Percentiles rank a stretch among this genome's conserved stretches.
phyloP scores from a whole-genome alignment of 2,888 invertebrate genomes.

The Synergus laeviventris region DNA sequence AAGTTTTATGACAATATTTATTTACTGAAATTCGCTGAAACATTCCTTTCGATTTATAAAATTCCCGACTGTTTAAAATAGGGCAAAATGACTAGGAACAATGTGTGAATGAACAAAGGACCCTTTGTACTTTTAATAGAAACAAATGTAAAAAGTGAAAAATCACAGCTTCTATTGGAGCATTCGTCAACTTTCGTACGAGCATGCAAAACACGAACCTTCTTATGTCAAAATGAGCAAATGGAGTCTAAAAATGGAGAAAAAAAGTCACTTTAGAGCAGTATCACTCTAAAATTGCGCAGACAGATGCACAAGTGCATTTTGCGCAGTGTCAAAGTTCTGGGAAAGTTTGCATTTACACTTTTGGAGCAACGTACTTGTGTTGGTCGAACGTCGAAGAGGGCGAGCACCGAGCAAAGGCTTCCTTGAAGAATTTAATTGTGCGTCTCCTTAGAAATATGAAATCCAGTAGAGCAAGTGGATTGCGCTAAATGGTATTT shows the following conservation, averaged over 20 bases:
- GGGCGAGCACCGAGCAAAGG: slow-evolving; percentile 3
- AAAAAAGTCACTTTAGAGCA: not conserved
- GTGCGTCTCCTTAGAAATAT: not conserved
- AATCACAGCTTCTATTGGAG: not conserved
- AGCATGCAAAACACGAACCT: not conserved
- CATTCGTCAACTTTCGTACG: not conserved
- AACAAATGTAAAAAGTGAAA: not conserved
- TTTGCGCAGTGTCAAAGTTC: slow-evolving; percentile 20
- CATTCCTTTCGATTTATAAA: not conserved
- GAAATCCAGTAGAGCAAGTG: slow-evolving; percentile 13
- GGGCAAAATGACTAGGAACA: not conserved
- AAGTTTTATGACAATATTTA: not conserved
- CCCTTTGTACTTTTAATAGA: not conserved
- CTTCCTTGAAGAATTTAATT: slow-evolving; percentile 8
- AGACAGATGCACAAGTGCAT: not conserved
- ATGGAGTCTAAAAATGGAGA: slow-evolving; percentile 2
- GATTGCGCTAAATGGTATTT: slow-evolving; percentile 15
- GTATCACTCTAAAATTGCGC: not conserved
- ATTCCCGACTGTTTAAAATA: not conserved
- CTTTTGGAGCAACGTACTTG: slow-evolving; percentile 27
- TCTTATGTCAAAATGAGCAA: not conserved
- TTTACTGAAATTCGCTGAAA: not conserved
- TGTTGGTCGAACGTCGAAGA: slow-evolving; percentile 14
- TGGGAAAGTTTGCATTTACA: slow-evolving; percentile 9
- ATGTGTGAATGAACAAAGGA: not conserved